Percentiles rank a stretch among this genome's conserved stretches.
phyloP scores from a whole-genome alignment of 2,797 vertebrate species.

The Aplochiton taeniatus region DNA sequence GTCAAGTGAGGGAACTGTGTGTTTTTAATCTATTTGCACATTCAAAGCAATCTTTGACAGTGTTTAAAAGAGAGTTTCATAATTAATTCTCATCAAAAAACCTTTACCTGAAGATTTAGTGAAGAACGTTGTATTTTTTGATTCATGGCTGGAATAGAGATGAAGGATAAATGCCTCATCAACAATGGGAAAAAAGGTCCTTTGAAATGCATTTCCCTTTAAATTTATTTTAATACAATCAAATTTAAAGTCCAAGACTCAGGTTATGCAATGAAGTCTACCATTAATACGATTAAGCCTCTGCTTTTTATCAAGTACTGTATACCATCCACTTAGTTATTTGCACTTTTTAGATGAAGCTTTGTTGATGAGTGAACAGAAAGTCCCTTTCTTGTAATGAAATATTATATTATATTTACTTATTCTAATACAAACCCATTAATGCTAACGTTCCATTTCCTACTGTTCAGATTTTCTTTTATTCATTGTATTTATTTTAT shows the following conservation, averaged over 20 bases:
- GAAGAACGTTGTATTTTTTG: constrained; percentile 17
- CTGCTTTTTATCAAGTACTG: no score
- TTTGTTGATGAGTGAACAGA: no score
- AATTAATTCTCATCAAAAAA: constrained; percentile 35
- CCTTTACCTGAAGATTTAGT: constrained; percentile 26
- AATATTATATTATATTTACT: no score
- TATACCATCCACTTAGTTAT: no score
- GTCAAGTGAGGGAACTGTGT: constrained; percentile 4
- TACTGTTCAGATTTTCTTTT: constrained; percentile 46
- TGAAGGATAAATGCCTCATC: background rate
- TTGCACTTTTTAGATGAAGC: no score
- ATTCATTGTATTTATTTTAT: constrained; percentile 46
- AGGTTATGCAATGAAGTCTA: no score
- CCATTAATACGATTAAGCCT: no score
- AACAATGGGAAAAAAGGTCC: background rate
- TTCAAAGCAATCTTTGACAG: constrained; percentile 37
- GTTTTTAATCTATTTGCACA: constrained; percentile 27
- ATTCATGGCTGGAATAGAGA: constrained; percentile 20
- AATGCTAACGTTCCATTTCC: constrained; percentile 53
- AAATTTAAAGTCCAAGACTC: no score
- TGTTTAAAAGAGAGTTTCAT: constrained; percentile 30
- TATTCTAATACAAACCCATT: constrained; percentile 25
- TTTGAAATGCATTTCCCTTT: constrained; percentile 8
- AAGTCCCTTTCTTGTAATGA: no score
- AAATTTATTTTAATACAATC: no score